A percentile compares a stretch with the other conserved stretches of the same genome.
Evolutionary conservation across 2,113 vertebrate species (phyloP).

Genomic region (Plectropomus leopardus): DNA sequence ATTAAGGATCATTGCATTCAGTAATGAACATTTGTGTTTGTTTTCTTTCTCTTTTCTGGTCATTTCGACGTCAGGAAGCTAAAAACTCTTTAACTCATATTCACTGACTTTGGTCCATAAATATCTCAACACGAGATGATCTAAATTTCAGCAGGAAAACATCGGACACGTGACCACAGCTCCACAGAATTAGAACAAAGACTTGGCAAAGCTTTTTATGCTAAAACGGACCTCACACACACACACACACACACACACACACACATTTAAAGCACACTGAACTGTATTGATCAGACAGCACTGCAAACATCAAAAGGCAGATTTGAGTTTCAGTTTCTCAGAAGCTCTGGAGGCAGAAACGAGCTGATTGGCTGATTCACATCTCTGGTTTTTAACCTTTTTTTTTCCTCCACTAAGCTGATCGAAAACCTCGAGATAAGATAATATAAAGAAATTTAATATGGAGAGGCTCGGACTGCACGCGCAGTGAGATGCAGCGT

Average conservation of each 20-base stretch:
- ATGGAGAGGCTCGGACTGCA: neutral
- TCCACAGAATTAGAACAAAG: slow-evolving; percentile 39
- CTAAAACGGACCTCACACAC: slow-evolving; percentile 19
- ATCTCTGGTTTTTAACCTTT: neutral
- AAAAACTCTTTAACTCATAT: neutral
- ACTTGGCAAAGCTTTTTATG: neutral
- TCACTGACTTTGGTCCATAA: slow-evolving; percentile 14
- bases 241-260: neutral
- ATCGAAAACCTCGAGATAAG: too few species aligned
- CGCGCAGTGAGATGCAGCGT: too few species aligned
- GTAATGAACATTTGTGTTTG: neutral
- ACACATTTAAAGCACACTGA: neutral
- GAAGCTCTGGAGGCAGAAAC: neutral
- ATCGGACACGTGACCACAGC: slow-evolving; percentile 6
- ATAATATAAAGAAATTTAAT: too few species aligned
- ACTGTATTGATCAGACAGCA: neutral
- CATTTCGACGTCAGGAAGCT: neutral
- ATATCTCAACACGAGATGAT: slow-evolving; percentile 17
- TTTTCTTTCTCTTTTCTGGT: neutral
- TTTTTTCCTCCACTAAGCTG: too few species aligned
- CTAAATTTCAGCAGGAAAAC: neutral
- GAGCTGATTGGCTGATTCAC: slow-evolving; percentile 2
- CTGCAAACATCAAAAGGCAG: neutral
- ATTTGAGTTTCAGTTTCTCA: slow-evolving; percentile 14
- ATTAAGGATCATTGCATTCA: neutral